A percentile compares a stretch with the other conserved stretches of the same genome.
phyloP scores from a whole-genome alignment of 1,140 invertebrate genomes.

The Danaus plexippus region DNA sequence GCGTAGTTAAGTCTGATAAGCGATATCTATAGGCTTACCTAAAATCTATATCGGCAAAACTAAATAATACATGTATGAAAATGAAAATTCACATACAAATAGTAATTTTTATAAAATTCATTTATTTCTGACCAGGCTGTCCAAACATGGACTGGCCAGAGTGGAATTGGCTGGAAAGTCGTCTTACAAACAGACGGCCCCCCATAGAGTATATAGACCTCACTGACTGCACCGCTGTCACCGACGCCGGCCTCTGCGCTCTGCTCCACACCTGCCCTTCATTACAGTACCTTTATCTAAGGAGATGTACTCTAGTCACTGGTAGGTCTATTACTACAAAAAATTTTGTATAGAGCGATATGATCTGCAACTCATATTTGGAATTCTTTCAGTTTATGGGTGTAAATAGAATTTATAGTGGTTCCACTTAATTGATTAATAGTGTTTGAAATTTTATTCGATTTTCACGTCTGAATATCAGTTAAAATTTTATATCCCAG shows the following conservation, averaged over 20 bases:
- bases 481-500: too few relatives aligned
- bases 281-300: slow-evolving; percentile 88
- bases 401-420: too few relatives aligned
- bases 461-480: too few relatives aligned
- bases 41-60: too few relatives aligned
- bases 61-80: too few relatives aligned
- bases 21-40: too few relatives aligned
- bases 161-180: slow-evolving; percentile 55
- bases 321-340: slow-evolving; percentile 64
- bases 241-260: slow-evolving; percentile 85
- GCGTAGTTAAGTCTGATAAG: too few relatives aligned
- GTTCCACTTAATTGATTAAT: too few relatives aligned
- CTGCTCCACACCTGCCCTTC: slow-evolving; percentile 90
- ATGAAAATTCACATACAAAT: too few relatives aligned
- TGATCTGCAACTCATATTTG: neutral
- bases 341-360: neutral
- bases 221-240: slow-evolving; percentile 87
- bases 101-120: too few relatives aligned
- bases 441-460: too few relatives aligned
- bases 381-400: too few relatives aligned
- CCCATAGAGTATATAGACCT: slow-evolving; percentile 77
- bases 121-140: slow-evolving; percentile 47
- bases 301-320: slow-evolving; percentile 88
- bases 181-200: slow-evolving; percentile 42
- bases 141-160: slow-evolving; percentile 63